Percentiles rank a stretch among this genome's conserved stretches.
phyloP scores from a whole-genome alignment of 2,797 vertebrate species.

The Spondyliosoma cantharus region DNA sequence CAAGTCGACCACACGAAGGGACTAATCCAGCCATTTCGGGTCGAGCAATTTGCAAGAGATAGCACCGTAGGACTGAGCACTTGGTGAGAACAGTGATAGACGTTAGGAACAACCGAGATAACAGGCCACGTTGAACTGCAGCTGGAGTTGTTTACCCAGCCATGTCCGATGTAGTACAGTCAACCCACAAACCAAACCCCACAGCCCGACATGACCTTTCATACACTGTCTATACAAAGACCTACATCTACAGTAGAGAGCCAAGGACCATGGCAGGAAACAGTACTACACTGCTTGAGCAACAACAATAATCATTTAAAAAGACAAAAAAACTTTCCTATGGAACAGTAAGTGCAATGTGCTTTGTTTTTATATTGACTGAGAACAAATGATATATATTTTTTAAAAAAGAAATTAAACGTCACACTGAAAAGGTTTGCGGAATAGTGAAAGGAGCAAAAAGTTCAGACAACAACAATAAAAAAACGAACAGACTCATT shows the following conservation, averaged over 20 bases:
- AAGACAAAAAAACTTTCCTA: slow-evolving; percentile 90
- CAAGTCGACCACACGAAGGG: slow-evolving; percentile 58
- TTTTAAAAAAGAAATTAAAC: slow-evolving; percentile 90
- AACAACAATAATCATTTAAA: slow-evolving; percentile 88
- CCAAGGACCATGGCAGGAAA: slow-evolving; percentile 85
- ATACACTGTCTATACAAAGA: slow-evolving; percentile 73
- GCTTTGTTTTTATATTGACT: slow-evolving; percentile 92
- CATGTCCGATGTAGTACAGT: slow-evolving; percentile 65
- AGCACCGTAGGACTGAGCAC: slow-evolving; percentile 65
- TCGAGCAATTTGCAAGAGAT: slow-evolving; percentile 60
- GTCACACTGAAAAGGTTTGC: slow-evolving; percentile 89
- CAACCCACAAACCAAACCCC: slow-evolving; percentile 61
- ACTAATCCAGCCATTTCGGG: slow-evolving; percentile 64
- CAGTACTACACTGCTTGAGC: slow-evolving; percentile 87
- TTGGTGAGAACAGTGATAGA: slow-evolving; percentile 68
- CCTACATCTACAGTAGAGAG: slow-evolving; percentile 80
- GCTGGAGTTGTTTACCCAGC: slow-evolving; percentile 73
- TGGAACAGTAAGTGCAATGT: slow-evolving; percentile 92
- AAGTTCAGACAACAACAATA: slow-evolving; percentile 71
- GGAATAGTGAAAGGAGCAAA: slow-evolving; percentile 84
- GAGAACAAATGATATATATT: slow-evolving; percentile 93
- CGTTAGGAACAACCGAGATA: slow-evolving; percentile 59
- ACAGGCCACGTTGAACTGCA: slow-evolving; percentile 67
- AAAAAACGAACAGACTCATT: slow-evolving; percentile 75
- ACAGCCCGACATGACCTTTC: slow-evolving; percentile 69